Evolutionary conservation across 2,797 vertebrate genomes (phyloP).

Genomic region (Ctenopoma multispine): DNA sequence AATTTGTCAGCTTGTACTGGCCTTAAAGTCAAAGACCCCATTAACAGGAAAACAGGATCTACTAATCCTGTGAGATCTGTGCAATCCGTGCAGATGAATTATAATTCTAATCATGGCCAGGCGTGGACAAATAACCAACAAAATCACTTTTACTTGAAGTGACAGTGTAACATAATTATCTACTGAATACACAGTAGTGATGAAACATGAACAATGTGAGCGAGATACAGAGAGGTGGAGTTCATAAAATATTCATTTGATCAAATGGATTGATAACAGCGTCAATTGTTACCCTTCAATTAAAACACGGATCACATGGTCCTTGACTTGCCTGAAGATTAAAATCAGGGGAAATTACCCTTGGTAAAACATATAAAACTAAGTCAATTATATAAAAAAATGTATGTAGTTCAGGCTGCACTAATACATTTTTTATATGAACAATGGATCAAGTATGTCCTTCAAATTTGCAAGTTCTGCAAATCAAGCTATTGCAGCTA

Average conservation of each 20-base stretch:
- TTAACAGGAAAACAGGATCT: constrained; percentile 76
- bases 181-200: constrained; percentile 54
- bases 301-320: constrained; percentile 1
- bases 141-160: constrained; percentile 67
- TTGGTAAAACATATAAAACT: constrained; percentile 14
- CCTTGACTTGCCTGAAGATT: constrained; percentile 15
- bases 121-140: constrained; percentile 52
- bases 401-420: constrained; percentile 1
- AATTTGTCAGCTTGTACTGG: constrained; percentile 79
- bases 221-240: constrained; percentile 15
- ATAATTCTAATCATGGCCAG: constrained; percentile 61
- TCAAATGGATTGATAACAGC: constrained; percentile 22
- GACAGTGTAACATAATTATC: constrained; percentile 65
- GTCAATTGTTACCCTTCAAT: constrained; percentile 22
- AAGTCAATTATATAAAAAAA: constrained; percentile 17
- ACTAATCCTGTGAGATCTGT: constrained; percentile 82
- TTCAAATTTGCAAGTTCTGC: no score
- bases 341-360: constrained; percentile 19
- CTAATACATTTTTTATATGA: constrained; percentile 22
- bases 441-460: neutral
- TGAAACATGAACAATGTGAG: constrained; percentile 8
- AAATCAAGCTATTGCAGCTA: no score
- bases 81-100: constrained; percentile 74
- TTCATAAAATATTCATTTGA: constrained; percentile 32
- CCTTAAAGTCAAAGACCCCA: constrained; percentile 84